Conservation (phyloP, 2,888 invertebrate species). For the Cremastinae sp. region DNA sequence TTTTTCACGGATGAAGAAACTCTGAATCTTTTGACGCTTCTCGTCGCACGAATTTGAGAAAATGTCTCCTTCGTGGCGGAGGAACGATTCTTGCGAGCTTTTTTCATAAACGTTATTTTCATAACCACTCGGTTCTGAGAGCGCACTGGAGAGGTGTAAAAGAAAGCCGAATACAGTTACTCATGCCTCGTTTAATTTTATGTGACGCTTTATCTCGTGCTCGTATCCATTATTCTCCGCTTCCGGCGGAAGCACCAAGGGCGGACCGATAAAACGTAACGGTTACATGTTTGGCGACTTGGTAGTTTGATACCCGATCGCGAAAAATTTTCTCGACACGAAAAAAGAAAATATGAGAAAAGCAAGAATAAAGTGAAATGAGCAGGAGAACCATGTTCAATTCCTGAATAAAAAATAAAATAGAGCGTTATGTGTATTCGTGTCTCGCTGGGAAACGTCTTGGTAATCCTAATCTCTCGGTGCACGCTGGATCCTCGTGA, state of each 20-base stretch:
- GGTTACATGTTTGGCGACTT: neutral
- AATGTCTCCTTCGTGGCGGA: neutral
- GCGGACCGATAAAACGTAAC: slow-evolving; percentile 1
- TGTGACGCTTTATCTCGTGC: neutral
- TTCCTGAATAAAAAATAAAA: too few relatives aligned
- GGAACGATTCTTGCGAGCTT: neutral
- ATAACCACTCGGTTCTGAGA: slow-evolving; percentile 14
- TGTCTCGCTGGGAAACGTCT: slow-evolving; percentile 1
- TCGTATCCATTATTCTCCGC: neutral
- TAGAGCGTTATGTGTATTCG: slow-evolving; percentile 2
- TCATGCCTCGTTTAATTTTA: slow-evolving; percentile 30
- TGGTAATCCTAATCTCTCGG: slow-evolving; percentile 33
- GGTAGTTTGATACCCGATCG: neutral
- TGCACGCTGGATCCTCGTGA: slow-evolving; percentile 15
- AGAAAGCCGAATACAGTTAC: slow-evolving; percentile 23
- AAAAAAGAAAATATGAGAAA: too few relatives aligned
- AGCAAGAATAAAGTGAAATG: too few relatives aligned
- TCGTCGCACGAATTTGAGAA: too few relatives aligned
- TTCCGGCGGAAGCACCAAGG: neutral
- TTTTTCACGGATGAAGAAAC: neutral
- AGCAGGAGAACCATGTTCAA: too few relatives aligned
- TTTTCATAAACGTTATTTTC: slow-evolving; percentile 29
- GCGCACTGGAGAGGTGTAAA: slow-evolving; percentile 13
- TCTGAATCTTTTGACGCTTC: neutral
- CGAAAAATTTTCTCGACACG: neutral